Base-by-base conservation (phyloP, 2,888 invertebrate species). In the Coleophora deauratella region DNA sequence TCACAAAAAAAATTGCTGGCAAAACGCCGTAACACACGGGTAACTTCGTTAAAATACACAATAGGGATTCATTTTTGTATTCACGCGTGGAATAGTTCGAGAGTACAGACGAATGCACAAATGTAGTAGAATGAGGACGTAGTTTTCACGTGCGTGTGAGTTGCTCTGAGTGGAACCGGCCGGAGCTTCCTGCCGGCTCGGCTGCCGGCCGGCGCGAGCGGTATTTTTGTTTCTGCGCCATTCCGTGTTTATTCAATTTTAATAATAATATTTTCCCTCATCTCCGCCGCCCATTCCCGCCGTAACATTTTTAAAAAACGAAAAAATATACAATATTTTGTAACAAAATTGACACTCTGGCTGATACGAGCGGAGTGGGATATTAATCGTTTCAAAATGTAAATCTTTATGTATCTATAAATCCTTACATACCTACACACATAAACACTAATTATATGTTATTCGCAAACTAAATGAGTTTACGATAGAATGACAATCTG, bases 221-320 rank as follows among this genome's bases (percentile, higher is more conserved):
- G 76, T 84, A 84, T 84, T 82, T 84, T 79, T 76, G 74, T 71
- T 78, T 55, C 66, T 41, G 46, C 62, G 48, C 52, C 21, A 55
- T 60, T 59, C 56, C 47, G 50, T 69, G 71, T 76, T 72, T 73
- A 72, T 71, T 67, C 65, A 67, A 72, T 72, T 71, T 74, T 68
- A 72, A 71, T 74, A 69, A 70, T 63, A 70, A 72, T 66, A 63
- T 71, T 68, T 63, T 54, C 49, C 43, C 46, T 48, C 52, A 41
- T 47, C 47, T 53, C 48, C 46, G 54, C 51, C 43, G 49, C 48
- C 11, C 34, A 33, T 33, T 15, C 11, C n/a, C 11, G 21, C 32
- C 11, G 10, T 9, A 14, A 13, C 13, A 33, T 32, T 32, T 38
- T 38, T 38, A 10, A 37, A 28, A 27, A 11, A 13, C 9, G 28